phyloP scores from a whole-genome alignment of 2,797 vertebrate species.

The Pipistrellus kuhlii region DNA sequence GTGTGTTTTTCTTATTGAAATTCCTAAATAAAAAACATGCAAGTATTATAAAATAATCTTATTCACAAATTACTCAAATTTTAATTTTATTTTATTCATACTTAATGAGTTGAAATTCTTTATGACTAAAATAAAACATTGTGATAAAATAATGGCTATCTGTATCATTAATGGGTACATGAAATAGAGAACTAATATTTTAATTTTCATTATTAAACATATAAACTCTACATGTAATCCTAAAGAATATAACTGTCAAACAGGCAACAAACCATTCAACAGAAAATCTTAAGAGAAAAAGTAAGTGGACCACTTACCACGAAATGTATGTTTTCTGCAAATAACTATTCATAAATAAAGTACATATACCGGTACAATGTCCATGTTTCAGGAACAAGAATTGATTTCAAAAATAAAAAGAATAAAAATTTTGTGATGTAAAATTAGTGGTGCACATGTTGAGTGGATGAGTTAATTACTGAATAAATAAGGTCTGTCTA shows the following conservation, averaged over 20 bases:
- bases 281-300: background rate
- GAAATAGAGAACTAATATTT: conserved; percentile 3
- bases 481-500: background rate
- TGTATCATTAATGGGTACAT: conserved; percentile 46
- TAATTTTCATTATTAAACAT: background rate
- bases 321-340: background rate
- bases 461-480: background rate
- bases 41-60: conserved; percentile 38
- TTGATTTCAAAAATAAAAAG: background rate
- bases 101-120: conserved; percentile 49
- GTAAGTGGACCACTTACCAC: background rate
- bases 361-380: background rate
- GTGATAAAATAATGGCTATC: background rate
- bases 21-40: background rate
- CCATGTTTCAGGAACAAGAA: background rate
- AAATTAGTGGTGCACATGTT: background rate
- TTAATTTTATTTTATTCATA: conserved; percentile 8
- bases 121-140: conserved; percentile 60
- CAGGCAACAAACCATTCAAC: background rate
- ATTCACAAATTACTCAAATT: background rate
- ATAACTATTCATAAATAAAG: background rate
- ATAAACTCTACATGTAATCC: background rate
- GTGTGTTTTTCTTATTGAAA: background rate
- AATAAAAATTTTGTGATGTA: background rate
- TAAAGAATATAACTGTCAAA: background rate